Evolutionary conservation across 2,888 invertebrate species (phyloP), one percentile per base, ranked within the genome.

Genomic region (Xylocampa areola): DNA sequence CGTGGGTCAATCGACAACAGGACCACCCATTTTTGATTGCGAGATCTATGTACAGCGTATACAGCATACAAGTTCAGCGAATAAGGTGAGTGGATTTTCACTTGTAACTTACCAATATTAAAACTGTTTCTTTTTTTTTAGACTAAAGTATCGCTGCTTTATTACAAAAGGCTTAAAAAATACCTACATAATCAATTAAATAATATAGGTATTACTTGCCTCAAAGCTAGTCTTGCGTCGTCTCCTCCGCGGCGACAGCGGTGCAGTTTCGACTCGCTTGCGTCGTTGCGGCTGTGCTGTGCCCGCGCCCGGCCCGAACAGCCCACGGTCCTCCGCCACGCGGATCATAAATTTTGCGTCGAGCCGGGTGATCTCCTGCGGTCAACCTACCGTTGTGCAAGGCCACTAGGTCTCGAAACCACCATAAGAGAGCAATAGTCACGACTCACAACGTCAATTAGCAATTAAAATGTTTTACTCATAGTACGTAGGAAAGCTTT

Each of bases 271-370:
- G 19, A 68, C 66, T 8, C 79, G 77, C 78, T 81, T 82, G 64
- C 85, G 82, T 73, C 91, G 77, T 84, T 87, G 81, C 88, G 60
- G 77, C 23, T 88, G 86, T 64, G 91, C 87, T 37, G 88, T 85
- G 8, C 89, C 85, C 41, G 90, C 87, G 25, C 70, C 66, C 4
- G 68, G 94, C 1, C 96, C 97, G 84, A 97, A 97, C 64, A 97
- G 87, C 0, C 97, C 97, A 57, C 97, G 95, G 32, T 96, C 95
- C 86, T 97, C 97, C 2, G 97, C 97, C 90, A 97, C 96, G 76
- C 96, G 95, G 71, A 97, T 97, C 95, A 97, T 96, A 83, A 96
- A 97, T 85, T 97, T 96, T 4, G 97, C 97, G 85, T 97, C 96
- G 76, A 97, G 94, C 33, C 96, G 95, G 48, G 96, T 96, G 75